These are phyloP conservation scores for Bathynomus jamesi DNA, from an alignment of 1,140 invertebrate genomes.

Conservation along the genomic window DNA sequence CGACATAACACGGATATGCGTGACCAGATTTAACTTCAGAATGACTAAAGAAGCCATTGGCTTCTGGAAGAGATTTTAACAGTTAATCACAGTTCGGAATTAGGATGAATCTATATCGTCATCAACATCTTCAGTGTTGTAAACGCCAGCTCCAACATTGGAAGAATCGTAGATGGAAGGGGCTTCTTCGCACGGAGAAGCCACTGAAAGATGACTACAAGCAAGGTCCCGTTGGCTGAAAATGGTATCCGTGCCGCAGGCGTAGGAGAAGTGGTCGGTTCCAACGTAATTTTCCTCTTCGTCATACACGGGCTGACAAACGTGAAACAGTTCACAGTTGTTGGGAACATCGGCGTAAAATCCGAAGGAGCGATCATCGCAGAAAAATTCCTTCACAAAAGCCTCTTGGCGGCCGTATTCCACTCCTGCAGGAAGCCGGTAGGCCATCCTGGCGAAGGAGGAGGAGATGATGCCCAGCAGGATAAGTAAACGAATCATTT, in stretches of 20 bases:
- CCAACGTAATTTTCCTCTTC: constrained; percentile 52
- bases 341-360: constrained; percentile 80
- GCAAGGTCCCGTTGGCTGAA: constrained; percentile 66
- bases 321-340: constrained; percentile 76
- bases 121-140: no score
- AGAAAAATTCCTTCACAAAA: no score
- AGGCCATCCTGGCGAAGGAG: neutral
- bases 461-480: no score
- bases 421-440: neutral
- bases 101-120: no score
- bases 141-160: constrained; percentile 27
- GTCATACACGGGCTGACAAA: constrained; percentile 56
- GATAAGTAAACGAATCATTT: no score
- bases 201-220: constrained; percentile 39
- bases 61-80: no score
- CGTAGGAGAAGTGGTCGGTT: constrained; percentile 66
- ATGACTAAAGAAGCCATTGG: no score
- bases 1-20: no score
- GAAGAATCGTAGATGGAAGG: constrained; percentile 29
- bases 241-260: constrained; percentile 72
- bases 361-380: constrained; percentile 64
- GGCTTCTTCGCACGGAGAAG: constrained; percentile 39
- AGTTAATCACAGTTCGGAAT: no score
- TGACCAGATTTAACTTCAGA: no score
- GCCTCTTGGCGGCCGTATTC: neutral